Percentiles rank a stretch among this genome's conserved stretches.
These are phyloP conservation scores for Drosophila gaucha DNA, from an alignment of 2,888 invertebrate genomes.

Conservation along the genomic window DNA sequence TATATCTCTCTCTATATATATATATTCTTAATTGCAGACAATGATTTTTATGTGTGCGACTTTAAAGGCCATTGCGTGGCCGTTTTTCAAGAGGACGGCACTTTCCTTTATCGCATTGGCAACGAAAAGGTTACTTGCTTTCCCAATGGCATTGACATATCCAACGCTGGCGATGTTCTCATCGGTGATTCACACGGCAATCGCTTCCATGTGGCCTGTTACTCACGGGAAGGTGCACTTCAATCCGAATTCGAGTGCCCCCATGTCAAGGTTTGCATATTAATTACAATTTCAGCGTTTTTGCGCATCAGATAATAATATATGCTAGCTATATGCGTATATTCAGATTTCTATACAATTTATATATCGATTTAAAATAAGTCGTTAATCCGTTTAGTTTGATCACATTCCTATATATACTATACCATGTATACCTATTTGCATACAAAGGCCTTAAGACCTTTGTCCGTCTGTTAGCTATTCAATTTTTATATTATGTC, in stretches of 20 bases:
- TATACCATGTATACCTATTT: background rate
- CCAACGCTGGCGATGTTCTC: slow-evolving; percentile 97
- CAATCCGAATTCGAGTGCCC: slow-evolving; percentile 98
- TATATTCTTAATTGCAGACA: slow-evolving; percentile 86
- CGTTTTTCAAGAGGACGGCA: slow-evolving; percentile 96
- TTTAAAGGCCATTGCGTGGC: slow-evolving; percentile 99
- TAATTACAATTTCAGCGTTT: background rate
- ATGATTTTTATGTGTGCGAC: slow-evolving; percentile 98
- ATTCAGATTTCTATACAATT: background rate
- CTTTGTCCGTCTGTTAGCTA: background rate
- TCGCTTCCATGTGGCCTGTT: slow-evolving; percentile 98
- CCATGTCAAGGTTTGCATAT: slow-evolving; percentile 92
- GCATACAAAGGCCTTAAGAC: background rate
- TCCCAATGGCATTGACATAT: slow-evolving; percentile 99
- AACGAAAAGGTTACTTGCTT: slow-evolving; percentile 98
- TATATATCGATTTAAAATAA: background rate
- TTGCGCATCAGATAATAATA: background rate
- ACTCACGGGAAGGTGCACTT: slow-evolving; percentile 93
- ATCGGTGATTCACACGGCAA: slow-evolving; percentile 99
- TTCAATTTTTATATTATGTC: background rate
- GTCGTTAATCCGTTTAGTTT: background rate
- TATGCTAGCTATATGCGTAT: background rate
- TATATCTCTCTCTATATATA: background rate
- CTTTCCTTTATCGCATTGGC: slow-evolving; percentile 96
- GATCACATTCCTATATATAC: background rate